Evolutionary conservation across 2,113 vertebrate species (phyloP).

Genomic region (Psephotus haematonotus): DNA sequence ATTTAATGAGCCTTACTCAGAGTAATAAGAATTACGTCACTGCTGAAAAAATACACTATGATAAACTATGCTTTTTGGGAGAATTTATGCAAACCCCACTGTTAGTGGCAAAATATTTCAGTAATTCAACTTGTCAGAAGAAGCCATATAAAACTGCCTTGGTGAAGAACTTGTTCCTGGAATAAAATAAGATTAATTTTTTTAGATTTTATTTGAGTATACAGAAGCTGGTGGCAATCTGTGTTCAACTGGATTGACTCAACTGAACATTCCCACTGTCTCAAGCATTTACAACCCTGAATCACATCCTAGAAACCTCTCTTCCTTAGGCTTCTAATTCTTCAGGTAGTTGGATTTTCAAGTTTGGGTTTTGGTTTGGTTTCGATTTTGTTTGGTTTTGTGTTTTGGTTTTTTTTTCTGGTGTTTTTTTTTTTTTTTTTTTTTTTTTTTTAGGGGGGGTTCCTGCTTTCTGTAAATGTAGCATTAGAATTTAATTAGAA

Average conservation of each 20-base stretch:
- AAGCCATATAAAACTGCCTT: neutral
- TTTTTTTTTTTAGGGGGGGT: neutral
- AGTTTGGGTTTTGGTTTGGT: neutral
- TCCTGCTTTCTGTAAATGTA: too few relatives aligned
- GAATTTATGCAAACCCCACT: neutral
- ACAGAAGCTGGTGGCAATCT: neutral
- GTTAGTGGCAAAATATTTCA: neutral
- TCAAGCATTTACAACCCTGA: neutral
- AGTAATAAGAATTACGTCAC: neutral
- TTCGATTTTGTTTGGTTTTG: neutral
- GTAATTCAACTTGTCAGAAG: neutral
- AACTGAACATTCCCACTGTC: neutral
- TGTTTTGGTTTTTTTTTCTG: accelerated
- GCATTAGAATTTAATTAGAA: neutral
- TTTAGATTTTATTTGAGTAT: neutral
- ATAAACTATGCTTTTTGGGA: neutral
- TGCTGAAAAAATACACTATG: neutral
- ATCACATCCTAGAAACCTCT: neutral
- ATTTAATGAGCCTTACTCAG: neutral
- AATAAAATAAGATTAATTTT: neutral
- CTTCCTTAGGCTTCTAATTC: neutral
- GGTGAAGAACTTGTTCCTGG: neutral
- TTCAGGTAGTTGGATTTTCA: neutral
- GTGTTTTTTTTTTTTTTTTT: too few relatives aligned
- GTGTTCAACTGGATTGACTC: neutral